Evolutionary conservation across 1,140 invertebrate genomes (phyloP).

Genomic region (Parasteatoda tepidariorum): DNA sequence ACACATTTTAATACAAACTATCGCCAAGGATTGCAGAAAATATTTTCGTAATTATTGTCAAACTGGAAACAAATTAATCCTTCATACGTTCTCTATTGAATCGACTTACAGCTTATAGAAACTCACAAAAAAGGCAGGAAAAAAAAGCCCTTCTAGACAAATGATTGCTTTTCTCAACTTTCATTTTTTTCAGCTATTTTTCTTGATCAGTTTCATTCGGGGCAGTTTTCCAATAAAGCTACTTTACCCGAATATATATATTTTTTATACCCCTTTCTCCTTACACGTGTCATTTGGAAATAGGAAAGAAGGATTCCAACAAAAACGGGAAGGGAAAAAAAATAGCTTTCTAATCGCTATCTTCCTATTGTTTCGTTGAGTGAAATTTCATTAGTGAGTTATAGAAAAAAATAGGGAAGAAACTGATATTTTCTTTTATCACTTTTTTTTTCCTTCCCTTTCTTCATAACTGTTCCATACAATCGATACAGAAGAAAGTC

Average conservation of each 20-base stretch:
- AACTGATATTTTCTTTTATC: background rate
- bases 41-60: slow-evolving; percentile 7
- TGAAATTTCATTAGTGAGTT: slow-evolving; percentile 50
- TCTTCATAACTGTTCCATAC: too few relatives aligned
- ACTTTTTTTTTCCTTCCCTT: too few relatives aligned
- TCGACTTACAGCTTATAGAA: background rate
- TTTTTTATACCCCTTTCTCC: background rate
- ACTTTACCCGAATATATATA: background rate
- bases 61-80: slow-evolving; percentile 24
- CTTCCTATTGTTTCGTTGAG: slow-evolving; percentile 34
- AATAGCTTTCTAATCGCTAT: slow-evolving; percentile 39
- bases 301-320: background rate
- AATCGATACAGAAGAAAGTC: too few relatives aligned
- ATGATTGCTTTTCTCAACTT: slow-evolving; percentile 5
- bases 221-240: slow-evolving; percentile 52
- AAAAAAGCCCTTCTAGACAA: background rate
- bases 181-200: slow-evolving; percentile 20
- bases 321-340: background rate
- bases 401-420: background rate
- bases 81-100: slow-evolving; percentile 1
- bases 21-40: too few relatives aligned
- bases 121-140: background rate
- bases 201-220: slow-evolving; percentile 6
- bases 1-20: too few relatives aligned
- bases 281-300: slow-evolving; percentile 36